A percentile compares a stretch with the other conserved stretches of the same genome.
Conservation (phyloP, 2,113 vertebrate species). For the Bos indicus region DNA sequence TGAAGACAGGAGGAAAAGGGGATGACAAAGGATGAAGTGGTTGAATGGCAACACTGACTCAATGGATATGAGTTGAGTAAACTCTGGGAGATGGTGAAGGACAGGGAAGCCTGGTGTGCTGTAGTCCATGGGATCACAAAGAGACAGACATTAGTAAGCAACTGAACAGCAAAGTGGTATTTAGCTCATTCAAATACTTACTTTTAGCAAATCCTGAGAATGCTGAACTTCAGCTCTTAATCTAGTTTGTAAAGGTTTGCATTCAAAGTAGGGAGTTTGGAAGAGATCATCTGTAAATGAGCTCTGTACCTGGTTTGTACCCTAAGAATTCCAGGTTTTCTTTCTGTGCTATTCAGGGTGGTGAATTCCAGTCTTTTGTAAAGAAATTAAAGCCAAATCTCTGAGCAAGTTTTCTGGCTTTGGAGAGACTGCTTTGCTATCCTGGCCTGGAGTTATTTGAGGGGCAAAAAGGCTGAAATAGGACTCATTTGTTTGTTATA, state of each 20-base stretch:
- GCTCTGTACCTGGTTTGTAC: background rate
- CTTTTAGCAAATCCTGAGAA: background rate
- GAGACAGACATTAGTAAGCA: accelerated
- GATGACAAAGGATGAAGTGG: background rate
- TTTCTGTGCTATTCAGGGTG: background rate
- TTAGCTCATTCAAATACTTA: background rate
- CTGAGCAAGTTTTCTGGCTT: background rate
- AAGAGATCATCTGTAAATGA: background rate
- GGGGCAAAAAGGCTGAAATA: background rate
- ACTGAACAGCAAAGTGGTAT: background rate
- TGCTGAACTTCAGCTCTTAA: background rate
- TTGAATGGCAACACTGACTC: background rate
- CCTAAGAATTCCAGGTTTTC: background rate
- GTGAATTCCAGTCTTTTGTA: background rate
- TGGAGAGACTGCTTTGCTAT: background rate
- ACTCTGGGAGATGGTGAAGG: background rate
- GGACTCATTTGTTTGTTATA: background rate
- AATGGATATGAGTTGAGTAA: background rate
- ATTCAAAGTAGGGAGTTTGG: background rate
- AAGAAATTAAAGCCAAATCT: background rate
- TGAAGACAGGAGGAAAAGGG: background rate
- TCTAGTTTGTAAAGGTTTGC: background rate
- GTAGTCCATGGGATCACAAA: background rate
- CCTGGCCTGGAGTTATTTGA: background rate
- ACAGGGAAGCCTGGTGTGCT: background rate